Percentiles rank a stretch among this genome's conserved stretches.
Evolutionary conservation across 2,113 vertebrate species (phyloP).

Genomic region (Ictalurus punctatus): DNA sequence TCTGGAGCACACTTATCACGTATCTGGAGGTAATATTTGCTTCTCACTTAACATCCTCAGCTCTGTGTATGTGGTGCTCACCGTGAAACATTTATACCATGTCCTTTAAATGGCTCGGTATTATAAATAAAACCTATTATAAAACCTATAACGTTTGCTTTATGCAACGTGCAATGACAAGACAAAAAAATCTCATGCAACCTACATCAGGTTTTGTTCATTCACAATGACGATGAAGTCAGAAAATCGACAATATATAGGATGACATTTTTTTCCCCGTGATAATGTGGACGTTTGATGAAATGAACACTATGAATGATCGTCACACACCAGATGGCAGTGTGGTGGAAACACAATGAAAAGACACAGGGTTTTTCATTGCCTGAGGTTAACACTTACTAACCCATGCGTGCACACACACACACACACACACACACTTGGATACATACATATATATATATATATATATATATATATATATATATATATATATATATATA

Average conservation of each 20-base stretch:
- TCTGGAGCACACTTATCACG: background rate
- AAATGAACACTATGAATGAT: background rate
- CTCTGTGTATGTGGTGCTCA: background rate
- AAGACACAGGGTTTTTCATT: conserved; percentile 7
- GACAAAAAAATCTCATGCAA: background rate
- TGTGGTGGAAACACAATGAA: conserved; percentile 7
- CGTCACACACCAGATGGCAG: conserved; percentile 3
- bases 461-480: background rate
- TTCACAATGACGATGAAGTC: background rate
- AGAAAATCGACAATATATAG: conserved; percentile 28
- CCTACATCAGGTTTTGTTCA: background rate
- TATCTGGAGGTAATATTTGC: background rate
- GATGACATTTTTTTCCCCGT: background rate
- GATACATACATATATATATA: background rate
- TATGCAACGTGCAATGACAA: background rate
- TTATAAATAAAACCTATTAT: background rate
- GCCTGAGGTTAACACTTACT: background rate
- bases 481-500: background rate
- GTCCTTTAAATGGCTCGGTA: background rate
- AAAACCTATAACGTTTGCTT: background rate
- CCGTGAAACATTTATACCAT: background rate
- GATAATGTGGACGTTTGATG: background rate
- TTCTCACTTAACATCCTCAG: background rate
- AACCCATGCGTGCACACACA: conserved; percentile 43
- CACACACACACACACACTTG: background rate